Conservation (phyloP, 2,888 invertebrate species). For the Nyleta sp. region DNA sequence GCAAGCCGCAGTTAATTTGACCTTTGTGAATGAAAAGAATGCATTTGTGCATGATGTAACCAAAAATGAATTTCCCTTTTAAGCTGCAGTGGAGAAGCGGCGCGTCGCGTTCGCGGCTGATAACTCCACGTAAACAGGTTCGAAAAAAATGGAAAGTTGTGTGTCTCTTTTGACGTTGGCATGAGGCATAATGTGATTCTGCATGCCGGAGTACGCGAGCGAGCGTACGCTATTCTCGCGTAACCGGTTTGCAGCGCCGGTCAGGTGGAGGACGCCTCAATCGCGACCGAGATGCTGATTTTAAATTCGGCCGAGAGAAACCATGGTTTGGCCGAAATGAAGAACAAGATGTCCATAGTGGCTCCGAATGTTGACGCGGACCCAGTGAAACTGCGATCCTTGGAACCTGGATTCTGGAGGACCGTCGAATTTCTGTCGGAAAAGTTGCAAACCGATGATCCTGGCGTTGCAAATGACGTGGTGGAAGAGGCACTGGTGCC, state of each 20-base stretch:
- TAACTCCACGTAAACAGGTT: conserved; percentile 27
- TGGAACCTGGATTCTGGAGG: conserved; percentile 56
- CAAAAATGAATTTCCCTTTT: conserved; percentile 8
- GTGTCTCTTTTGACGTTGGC: conserved; percentile 56
- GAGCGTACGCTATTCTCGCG: conserved; percentile 51
- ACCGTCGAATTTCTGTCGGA: conserved; percentile 28
- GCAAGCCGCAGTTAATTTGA: too few species aligned
- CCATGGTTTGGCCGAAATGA: conserved; percentile 19
- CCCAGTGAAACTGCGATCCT: conserved; percentile 24
- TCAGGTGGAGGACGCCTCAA: conserved; percentile 63
- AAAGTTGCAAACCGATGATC: background rate
- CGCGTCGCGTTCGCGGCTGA: background rate
- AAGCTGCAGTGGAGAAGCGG: background rate
- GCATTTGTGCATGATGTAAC: too few species aligned
- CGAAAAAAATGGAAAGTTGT: conserved; percentile 53
- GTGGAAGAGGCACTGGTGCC: conserved; percentile 10
- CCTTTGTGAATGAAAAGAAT: too few species aligned
- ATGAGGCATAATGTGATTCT: conserved; percentile 48
- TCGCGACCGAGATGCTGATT: conserved; percentile 39
- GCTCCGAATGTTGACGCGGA: conserved; percentile 17
- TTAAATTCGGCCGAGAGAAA: conserved; percentile 45
- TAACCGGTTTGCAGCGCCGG: conserved; percentile 60
- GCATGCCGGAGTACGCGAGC: conserved; percentile 45
- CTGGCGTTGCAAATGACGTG: too few species aligned
- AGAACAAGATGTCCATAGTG: conserved; percentile 34